Evolutionary conservation across 2,888 invertebrate species (phyloP).

Genomic region (Cyrtodaria siliqua): DNA sequence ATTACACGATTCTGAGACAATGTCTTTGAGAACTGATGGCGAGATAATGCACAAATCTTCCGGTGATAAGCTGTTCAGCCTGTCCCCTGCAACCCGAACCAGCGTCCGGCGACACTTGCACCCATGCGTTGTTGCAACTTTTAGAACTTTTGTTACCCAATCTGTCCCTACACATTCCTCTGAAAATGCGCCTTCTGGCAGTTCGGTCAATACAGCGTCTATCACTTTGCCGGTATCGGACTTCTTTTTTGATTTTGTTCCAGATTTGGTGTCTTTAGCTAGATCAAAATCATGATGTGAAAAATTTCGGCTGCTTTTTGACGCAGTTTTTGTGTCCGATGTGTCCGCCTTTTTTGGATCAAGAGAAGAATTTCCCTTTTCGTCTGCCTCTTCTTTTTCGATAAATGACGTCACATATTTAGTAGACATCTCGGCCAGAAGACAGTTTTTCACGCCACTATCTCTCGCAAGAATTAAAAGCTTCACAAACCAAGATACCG

Average conservation of each 20-base stretch:
- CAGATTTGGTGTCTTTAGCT: conserved; percentile 48
- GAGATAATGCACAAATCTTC: conserved; percentile 81
- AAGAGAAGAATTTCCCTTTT: conserved; percentile 30
- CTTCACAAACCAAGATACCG: conserved; percentile 78
- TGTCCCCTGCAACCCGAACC: conserved; percentile 78
- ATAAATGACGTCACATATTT: conserved; percentile 71
- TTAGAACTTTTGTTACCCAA: conserved; percentile 75
- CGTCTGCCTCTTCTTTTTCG: conserved; percentile 62
- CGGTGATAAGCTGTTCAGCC: conserved; percentile 74
- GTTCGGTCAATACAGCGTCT: conserved; percentile 75
- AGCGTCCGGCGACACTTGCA: conserved; percentile 76
- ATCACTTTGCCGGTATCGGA: conserved; percentile 70
- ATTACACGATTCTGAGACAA: conserved; percentile 72
- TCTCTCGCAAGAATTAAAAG: conserved; percentile 75
- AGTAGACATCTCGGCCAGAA: conserved; percentile 73
- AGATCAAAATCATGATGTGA: conserved; percentile 43
- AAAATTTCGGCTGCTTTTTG: conserved; percentile 24
- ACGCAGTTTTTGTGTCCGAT: conserved; percentile 40
- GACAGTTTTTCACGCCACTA: conserved; percentile 70
- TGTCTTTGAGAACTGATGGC: conserved; percentile 79
- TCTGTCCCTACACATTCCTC: conserved; percentile 72
- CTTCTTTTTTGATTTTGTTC: conserved; percentile 56
- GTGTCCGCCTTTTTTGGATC: conserved; percentile 56
- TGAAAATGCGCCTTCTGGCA: conserved; percentile 77
- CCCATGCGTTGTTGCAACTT: conserved; percentile 70